Conservation (phyloP, 2,888 invertebrate species). For the Baronia brevicornis region DNA sequence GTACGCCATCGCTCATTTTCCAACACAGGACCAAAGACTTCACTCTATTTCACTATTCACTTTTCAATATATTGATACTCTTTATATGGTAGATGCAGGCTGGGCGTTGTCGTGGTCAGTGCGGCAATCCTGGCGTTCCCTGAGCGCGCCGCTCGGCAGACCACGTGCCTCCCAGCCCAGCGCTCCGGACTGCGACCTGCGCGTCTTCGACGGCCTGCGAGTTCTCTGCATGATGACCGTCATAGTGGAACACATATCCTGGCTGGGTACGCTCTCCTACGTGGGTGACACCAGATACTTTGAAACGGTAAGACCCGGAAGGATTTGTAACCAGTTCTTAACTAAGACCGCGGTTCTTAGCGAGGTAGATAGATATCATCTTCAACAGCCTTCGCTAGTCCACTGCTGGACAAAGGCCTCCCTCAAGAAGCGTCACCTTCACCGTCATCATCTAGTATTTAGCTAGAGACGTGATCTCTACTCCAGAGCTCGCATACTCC, state of each 20-base stretch:
- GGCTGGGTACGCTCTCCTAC: slow-evolving; percentile 55
- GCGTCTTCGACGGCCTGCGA: slow-evolving; percentile 56
- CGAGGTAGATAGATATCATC: no score
- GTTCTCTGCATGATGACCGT: slow-evolving; percentile 61
- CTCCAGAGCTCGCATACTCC: no score
- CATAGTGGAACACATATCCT: slow-evolving; percentile 64
- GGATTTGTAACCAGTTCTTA: no score
- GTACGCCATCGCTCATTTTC: slow-evolving; percentile 1
- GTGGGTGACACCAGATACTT: slow-evolving; percentile 42
- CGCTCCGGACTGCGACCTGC: slow-evolving; percentile 37
- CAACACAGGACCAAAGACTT: slow-evolving; percentile 1
- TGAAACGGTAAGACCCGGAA: slow-evolving; percentile 51
- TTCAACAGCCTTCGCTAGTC: no score
- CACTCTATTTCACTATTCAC: not conserved
- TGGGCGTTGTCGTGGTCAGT: slow-evolving; percentile 52
- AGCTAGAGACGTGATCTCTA: no score
- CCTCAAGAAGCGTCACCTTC: no score
- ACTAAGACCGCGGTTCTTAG: no score
- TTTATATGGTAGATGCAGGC: slow-evolving; percentile 26
- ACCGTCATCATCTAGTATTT: no score
- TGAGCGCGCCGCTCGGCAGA: slow-evolving; percentile 25
- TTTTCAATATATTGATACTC: not conserved
- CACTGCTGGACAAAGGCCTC: no score
- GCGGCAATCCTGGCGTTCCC: slow-evolving; percentile 35
- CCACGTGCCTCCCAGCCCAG: slow-evolving; percentile 22